phyloP scores from a whole-genome alignment of 1,140 invertebrate species.

The Agraylea sexmaculata region DNA sequence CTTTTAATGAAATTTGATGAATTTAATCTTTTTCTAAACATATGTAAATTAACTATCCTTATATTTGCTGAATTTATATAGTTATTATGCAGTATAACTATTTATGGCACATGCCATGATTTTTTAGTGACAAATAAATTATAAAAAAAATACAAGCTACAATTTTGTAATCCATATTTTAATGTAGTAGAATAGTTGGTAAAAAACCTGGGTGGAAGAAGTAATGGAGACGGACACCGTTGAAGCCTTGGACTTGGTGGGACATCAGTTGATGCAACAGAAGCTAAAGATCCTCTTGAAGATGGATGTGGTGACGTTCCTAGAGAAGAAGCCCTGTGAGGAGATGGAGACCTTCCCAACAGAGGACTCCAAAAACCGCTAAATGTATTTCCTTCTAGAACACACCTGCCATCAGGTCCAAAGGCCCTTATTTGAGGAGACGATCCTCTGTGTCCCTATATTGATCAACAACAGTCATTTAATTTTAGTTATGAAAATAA shows the following conservation, averaged over 20 bases:
- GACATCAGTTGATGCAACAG: constrained; percentile 36
- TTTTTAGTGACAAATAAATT: too few species aligned
- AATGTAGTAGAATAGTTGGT: constrained; percentile 6
- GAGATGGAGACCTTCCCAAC: constrained; percentile 56
- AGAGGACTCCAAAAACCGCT: constrained; percentile 45
- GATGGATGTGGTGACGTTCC: constrained; percentile 44
- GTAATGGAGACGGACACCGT: constrained; percentile 56
- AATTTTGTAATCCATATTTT: too few species aligned
- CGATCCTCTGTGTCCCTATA: constrained; percentile 56
- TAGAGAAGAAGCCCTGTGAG: constrained; percentile 57
- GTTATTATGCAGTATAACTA: too few species aligned
- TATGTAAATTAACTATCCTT: too few species aligned
- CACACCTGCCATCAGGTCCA: constrained; percentile 54
- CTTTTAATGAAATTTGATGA: too few species aligned
- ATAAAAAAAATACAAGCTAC: too few species aligned
- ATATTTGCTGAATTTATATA: too few species aligned
- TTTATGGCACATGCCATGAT: too few species aligned
- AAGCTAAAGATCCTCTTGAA: constrained; percentile 48
- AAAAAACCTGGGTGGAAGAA: constrained; percentile 48
- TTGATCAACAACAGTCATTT: constrained; percentile 2
- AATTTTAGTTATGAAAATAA: constrained; percentile 4
- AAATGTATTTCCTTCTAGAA: constrained; percentile 44
- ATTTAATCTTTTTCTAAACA: too few species aligned
- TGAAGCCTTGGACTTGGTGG: constrained; percentile 38
- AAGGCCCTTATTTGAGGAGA: constrained; percentile 68